These are phyloP conservation scores for Buathra laborator DNA, from an alignment of 2,888 invertebrate genomes.

Conservation along the genomic window DNA sequence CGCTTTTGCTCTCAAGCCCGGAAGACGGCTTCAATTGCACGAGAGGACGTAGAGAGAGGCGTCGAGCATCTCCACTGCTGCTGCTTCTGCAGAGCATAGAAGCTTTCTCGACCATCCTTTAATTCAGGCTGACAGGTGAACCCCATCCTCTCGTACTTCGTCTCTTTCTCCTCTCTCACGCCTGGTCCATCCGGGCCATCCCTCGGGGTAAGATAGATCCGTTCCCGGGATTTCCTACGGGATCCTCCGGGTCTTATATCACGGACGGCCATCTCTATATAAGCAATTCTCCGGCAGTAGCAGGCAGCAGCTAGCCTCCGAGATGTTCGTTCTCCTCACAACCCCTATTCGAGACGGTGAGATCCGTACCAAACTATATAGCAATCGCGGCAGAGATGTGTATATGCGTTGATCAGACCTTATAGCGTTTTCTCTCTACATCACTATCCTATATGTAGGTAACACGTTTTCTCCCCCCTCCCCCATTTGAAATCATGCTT, in stretches of 20 bases:
- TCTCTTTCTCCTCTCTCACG: constrained; percentile 71
- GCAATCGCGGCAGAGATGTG: constrained; percentile 57
- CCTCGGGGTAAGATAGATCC: constrained; percentile 85
- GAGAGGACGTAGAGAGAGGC: constrained; percentile 66
- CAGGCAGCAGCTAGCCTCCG: constrained; percentile 34
- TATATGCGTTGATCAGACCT: constrained; percentile 72
- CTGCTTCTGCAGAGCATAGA: constrained; percentile 56
- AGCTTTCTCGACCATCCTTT: constrained; percentile 86
- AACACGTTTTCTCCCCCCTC: constrained; percentile 51
- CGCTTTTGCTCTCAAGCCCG: constrained; percentile 47
- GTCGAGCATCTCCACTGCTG: constrained; percentile 58
- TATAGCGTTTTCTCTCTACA: constrained; percentile 57
- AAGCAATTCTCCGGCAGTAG: constrained; percentile 76
- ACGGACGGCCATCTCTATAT: constrained; percentile 84
- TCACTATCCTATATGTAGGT: constrained; percentile 32
- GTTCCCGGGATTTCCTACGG: constrained; percentile 85
- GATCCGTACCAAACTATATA: constrained; percentile 58
- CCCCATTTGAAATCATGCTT: constrained; percentile 38
- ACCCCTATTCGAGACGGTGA: constrained; percentile 48
- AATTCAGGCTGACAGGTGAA: constrained; percentile 87
- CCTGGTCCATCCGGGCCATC: constrained; percentile 77
- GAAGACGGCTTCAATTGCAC: constrained; percentile 76
- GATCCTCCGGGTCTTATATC: constrained; percentile 85
- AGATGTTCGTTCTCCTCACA: constrained; percentile 56
- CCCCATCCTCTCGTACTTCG: constrained; percentile 76